These are phyloP conservation scores for Prochilodus magdalenae DNA, from an alignment of 2,113 vertebrate genomes.

Conservation along the genomic window DNA sequence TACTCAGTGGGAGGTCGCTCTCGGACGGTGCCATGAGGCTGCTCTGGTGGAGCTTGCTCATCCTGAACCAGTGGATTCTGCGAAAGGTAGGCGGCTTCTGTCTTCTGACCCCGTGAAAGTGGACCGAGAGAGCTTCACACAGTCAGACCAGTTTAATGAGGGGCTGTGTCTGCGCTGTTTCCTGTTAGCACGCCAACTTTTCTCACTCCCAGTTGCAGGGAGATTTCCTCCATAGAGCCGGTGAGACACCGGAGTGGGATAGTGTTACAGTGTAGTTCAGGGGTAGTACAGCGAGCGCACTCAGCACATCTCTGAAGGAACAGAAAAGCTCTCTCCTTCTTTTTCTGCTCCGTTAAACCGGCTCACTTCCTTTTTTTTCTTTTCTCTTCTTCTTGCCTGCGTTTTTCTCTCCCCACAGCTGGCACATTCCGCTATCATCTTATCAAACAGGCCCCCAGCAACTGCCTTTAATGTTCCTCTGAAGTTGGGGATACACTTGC, in stretches of 20 bases:
- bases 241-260: no score
- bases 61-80: slow-evolving; percentile 80
- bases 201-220: no score
- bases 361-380: slow-evolving; percentile 32
- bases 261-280: no score
- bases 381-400: slow-evolving; percentile 11
- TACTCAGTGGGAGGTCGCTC: slow-evolving; percentile 70
- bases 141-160: no score
- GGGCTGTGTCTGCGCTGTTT: no score
- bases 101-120: no score
- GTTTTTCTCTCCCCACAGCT: slow-evolving; percentile 39
- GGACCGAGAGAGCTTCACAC: no score
- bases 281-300: not conserved
- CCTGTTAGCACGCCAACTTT: no score
- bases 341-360: not conserved
- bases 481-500: slow-evolving; percentile 69
- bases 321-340: not conserved
- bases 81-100: slow-evolving; percentile 68
- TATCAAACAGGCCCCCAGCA: slow-evolving; percentile 68
- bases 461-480: slow-evolving; percentile 72
- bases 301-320: not conserved
- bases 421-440: slow-evolving; percentile 65
- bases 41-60: slow-evolving; percentile 76
- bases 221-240: no score
- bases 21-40: slow-evolving; percentile 80